Base-by-base conservation (phyloP, 2,888 invertebrate species). In the Euclidia mi region DNA sequence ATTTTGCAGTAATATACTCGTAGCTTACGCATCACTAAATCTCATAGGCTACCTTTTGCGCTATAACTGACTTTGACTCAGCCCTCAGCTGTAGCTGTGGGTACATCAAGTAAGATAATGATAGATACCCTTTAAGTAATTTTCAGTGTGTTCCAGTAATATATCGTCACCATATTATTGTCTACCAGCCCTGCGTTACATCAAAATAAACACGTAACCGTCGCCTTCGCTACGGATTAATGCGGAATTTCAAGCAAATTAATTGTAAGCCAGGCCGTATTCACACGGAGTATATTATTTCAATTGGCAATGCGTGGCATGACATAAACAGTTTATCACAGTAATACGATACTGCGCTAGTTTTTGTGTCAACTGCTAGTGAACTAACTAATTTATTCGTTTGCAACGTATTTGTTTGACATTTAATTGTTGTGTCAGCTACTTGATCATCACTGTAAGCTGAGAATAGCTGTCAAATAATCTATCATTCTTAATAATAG, bases 201-300 rank as follows among this genome's bases (percentile, higher is more conserved):
- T 34, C 17, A 17, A 52, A 53, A 52, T 42, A 18, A 38, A 68
- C 60, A 56, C 29, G 50, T 67, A 59, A 58, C 63, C 37, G 46
- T 70, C 65, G 55, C 38, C 53, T 56, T 47, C 53, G 49, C 58
- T 64, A 72, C 50, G 77, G 82, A 86, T 85, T 84, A 85, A 83
- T 79, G 75, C 79, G 82, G 84, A 84, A 85, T 87, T 84, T 77
- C 79, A 76, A 79, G 77, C 78, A 81, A 83, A 86, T 86, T 82
- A 84, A 85, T 80, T 78, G 81, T 73, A 63, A 71, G 71, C 66
- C 68, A 73, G 75, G 80, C 76, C 77, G 77, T 79, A 76, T 75
- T 73, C 72, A 77, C 70, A 56, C 70, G 52, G 62, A 66, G 75
- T 71, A 60, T 72, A 77, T 78, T 79, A 76, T 78, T 79, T 81